Evolutionary conservation across 2,888 invertebrate genomes (phyloP), one percentile per base, ranked within the genome.

Genomic region (Troilus luridus): DNA sequence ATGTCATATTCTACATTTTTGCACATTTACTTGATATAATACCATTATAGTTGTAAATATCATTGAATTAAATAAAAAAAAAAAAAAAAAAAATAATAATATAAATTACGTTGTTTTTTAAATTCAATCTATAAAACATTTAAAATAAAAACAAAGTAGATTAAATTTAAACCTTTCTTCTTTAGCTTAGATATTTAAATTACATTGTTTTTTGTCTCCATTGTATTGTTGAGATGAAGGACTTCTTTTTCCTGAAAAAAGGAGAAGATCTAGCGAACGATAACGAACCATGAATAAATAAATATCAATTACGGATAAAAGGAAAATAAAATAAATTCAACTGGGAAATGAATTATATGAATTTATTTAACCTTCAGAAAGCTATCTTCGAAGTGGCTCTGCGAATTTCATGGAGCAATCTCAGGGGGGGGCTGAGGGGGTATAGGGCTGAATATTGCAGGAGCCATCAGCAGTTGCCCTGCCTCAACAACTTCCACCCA

Each of bases 201-300:
- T 21, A 21, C 21, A 62, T 21, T 21, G 8, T 62, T 62, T 62
- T 62, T 12, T 62, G 11, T 14, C 60, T 60, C 5, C 17, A 14
- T 12, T 17, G 14, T 14, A 8, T 11, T 10, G n/a, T 8, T 10
- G 10, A n/a, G 2, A n/a, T 19, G 10, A 64, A n/a, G 10, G 10
- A 9, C 0, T 67, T 24, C 6, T 27, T 41, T 14, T 24, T 67
- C 12, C 10, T 67, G 1, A 24, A 2, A 14, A 24, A 24, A 24
- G 12, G 24, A 12, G 24, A 5, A 67, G 72, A 77, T 41, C 8
- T 8, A 19, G 8, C 21, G 0, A 77, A 41, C 72, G 72, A 77
- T 77, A 67, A 41, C 72, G 41, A 77, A 77, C 2, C 17, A 77
- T 77, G 72, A 77, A 77, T 77, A 77, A 77, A 77, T 77, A 77